phyloP scores from a whole-genome alignment of 2,113 vertebrate genomes.

The Bubo bubo region DNA sequence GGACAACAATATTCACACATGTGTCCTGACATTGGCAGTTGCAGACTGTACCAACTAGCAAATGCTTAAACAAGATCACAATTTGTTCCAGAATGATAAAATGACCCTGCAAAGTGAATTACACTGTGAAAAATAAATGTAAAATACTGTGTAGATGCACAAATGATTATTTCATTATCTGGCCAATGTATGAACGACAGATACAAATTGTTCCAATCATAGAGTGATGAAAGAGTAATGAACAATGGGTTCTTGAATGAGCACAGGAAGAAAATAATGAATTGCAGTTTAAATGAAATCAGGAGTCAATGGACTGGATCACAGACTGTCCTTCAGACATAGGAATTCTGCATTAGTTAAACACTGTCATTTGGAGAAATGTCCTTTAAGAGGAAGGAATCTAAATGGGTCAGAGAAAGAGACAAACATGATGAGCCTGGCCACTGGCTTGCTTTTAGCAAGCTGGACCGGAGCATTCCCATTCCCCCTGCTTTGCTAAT shows the following conservation, averaged over 20 bases:
- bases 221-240: constrained; percentile 80
- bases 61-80: constrained; percentile 59
- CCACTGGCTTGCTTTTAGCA: background rate
- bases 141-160: constrained; percentile 74
- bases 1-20: background rate
- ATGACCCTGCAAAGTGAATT: constrained; percentile 70
- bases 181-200: constrained; percentile 76
- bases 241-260: constrained; percentile 78
- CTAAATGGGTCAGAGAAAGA: background rate
- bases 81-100: constrained; percentile 74
- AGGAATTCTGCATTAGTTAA: constrained; percentile 68
- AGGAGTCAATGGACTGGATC: constrained; percentile 74
- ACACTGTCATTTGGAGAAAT: constrained; percentile 32
- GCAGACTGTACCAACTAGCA: background rate
- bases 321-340: constrained; percentile 72
- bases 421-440: background rate
- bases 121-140: constrained; percentile 73
- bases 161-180: constrained; percentile 84
- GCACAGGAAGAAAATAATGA: constrained; percentile 80
- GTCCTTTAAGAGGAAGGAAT: constrained; percentile 51
- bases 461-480: background rate
- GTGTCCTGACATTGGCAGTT: constrained; percentile 19
- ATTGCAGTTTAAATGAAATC: constrained; percentile 79
- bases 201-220: constrained; percentile 82
- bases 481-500: background rate